These are phyloP conservation scores for Epizoanthus scotinus DNA, from an alignment of 92 coral and sea anemone genomes.

Conservation along the genomic window DNA sequence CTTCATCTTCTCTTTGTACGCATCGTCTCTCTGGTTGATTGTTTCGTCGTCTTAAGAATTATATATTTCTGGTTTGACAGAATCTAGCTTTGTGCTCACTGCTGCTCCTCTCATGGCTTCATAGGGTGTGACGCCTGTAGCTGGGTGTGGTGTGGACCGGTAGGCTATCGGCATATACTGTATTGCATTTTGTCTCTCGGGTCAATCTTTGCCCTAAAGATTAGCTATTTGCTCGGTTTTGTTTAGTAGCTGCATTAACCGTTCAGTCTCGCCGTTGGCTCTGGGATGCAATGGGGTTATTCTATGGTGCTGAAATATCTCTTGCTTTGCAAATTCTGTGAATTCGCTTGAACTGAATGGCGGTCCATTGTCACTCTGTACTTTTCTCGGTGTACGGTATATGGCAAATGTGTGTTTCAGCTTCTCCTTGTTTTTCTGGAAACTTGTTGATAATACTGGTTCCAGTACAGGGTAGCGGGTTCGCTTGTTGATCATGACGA, in stretches of 20 bases:
- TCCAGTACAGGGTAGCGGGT: conserved; percentile 55
- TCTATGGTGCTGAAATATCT: conserved; percentile 62
- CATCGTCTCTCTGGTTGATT: no score
- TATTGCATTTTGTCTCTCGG: conserved; percentile 39
- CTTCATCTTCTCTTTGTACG: no score
- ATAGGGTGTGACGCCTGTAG: conserved; percentile 61
- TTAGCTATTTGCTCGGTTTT: conserved; percentile 63
- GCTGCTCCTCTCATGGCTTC: conserved; percentile 42
- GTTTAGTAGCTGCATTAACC: conserved; percentile 60
- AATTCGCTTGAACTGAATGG: conserved; percentile 63
- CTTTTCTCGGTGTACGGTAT: conserved; percentile 53
- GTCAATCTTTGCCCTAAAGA: conserved; percentile 53
- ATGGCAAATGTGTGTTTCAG: conserved; percentile 47
- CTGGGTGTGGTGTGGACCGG: conserved; percentile 71
- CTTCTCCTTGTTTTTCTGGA: conserved; percentile 44
- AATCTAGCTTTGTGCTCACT: no score
- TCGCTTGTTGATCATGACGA: conserved; percentile 51
- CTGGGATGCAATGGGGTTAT: conserved; percentile 54
- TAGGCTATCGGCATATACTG: conserved; percentile 64
- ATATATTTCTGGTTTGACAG: no score
- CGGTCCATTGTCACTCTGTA: conserved; percentile 60
- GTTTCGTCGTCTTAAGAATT: no score
- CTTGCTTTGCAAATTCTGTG: conserved; percentile 46
- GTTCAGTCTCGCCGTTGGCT: conserved; percentile 56
- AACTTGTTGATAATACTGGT: conserved; percentile 42